Evolutionary conservation across 2,888 invertebrate species (phyloP).

Genomic region (Deroplatys truncata): DNA sequence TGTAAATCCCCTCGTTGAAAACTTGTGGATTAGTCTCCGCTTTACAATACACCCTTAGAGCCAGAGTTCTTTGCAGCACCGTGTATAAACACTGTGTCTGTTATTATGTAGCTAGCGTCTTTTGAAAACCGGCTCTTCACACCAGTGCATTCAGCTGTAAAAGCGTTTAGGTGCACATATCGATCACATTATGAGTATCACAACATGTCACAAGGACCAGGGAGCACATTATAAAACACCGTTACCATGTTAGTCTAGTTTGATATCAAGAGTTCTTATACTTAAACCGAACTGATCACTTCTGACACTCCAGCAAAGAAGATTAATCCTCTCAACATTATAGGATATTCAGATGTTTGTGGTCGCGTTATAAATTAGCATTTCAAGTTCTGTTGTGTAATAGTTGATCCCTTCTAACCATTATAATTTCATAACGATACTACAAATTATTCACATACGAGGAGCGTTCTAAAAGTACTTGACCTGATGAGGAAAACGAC

Average conservation of each 20-base stretch:
- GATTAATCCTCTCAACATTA: no score
- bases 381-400: no score
- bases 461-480: no score
- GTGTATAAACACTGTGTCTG: neutral
- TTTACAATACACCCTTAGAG: neutral
- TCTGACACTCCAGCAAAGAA: neutral
- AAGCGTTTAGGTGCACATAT: neutral
- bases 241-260: neutral
- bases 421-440: no score
- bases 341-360: no score
- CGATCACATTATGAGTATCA: neutral
- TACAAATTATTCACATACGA: no score
- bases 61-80: neutral
- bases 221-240: neutral
- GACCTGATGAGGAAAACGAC: no score
- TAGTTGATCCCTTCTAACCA: no score
- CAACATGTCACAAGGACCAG: neutral
- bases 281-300: neutral
- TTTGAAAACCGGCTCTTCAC: neutral
- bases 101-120: neutral
- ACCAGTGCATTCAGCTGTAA: neutral
- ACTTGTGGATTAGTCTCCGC: constrained; percentile 1
- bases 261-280: neutral
- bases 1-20: constrained; percentile 13
- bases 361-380: no score